Evolutionary conservation across 2,888 invertebrate genomes (phyloP).

Genomic region (Plebejus argus): DNA sequence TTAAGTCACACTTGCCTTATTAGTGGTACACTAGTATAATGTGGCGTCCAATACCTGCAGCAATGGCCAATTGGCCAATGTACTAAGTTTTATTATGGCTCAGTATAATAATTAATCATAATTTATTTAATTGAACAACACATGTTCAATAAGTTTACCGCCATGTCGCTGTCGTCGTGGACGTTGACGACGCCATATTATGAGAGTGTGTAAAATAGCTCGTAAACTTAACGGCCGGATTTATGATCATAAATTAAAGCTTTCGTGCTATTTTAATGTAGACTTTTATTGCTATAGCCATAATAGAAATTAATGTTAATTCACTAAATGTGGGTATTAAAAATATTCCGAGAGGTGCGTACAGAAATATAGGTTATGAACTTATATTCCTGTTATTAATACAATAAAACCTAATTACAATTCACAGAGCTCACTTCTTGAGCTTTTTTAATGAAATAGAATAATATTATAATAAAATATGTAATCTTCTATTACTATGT

Average conservation of each 20-base stretch:
- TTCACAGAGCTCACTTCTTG: too few species aligned
- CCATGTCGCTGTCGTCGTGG: not conserved
- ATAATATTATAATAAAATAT: too few species aligned
- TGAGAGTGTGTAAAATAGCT: not conserved
- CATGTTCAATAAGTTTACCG: not conserved
- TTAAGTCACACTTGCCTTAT: too few species aligned
- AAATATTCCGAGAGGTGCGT: not conserved
- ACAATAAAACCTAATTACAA: too few species aligned
- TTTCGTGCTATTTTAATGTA: not conserved
- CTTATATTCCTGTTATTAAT: too few species aligned
- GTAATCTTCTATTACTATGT: too few species aligned
- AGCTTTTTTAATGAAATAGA: too few species aligned
- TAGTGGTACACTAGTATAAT: too few species aligned
- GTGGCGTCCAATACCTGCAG: too few species aligned
- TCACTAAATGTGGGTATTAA: constrained; percentile 8
- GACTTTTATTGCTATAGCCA: not conserved
- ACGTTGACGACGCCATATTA: not conserved
- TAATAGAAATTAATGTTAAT: not conserved
- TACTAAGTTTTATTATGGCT: too few species aligned
- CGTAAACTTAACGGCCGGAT: constrained; percentile 2
- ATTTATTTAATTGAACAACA: not conserved
- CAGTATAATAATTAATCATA: not conserved
- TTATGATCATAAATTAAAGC: constrained; percentile 4
- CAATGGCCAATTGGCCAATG: too few species aligned
- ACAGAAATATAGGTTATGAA: not conserved